Conservation (phyloP, 1,140 invertebrate genomes). For the Cyphomyrmex costatus region DNA sequence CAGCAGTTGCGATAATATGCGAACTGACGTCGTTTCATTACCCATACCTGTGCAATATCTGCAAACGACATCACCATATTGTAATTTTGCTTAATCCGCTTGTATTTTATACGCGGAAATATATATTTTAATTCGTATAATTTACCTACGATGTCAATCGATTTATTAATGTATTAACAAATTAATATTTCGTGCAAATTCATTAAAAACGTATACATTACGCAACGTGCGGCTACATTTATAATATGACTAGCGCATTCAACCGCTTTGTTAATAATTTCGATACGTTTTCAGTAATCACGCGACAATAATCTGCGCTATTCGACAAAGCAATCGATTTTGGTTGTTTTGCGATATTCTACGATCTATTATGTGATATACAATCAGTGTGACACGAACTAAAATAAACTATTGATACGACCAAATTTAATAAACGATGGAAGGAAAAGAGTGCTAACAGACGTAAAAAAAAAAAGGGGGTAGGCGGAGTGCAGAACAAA, state of each 20-base stretch:
- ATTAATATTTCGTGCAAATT: slow-evolving; percentile 54
- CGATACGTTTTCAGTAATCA: slow-evolving; percentile 27
- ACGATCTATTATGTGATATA: neutral
- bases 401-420: neutral
- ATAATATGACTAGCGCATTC: slow-evolving; percentile 42
- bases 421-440: slow-evolving; percentile 40
- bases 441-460: too few species aligned
- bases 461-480: slow-evolving; percentile 11
- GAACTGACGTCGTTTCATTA: neutral
- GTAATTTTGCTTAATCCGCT: slow-evolving; percentile 41
- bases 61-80: slow-evolving; percentile 1
- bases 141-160: slow-evolving; percentile 22
- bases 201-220: slow-evolving; percentile 49
- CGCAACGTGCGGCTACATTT: slow-evolving; percentile 7
- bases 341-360: slow-evolving; percentile 17
- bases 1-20: neutral
- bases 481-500: neutral
- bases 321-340: slow-evolving; percentile 28
- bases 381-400: neutral
- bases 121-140: slow-evolving; percentile 46
- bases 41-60: neutral
- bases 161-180: slow-evolving; percentile 51
- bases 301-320: slow-evolving; percentile 14
- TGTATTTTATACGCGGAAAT: slow-evolving; percentile 23
- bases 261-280: slow-evolving; percentile 56